A percentile compares a stretch with the other conserved stretches of the same genome.
Evolutionary conservation across 1,140 invertebrate species (phyloP).

Genomic region (Eueides isabella): DNA sequence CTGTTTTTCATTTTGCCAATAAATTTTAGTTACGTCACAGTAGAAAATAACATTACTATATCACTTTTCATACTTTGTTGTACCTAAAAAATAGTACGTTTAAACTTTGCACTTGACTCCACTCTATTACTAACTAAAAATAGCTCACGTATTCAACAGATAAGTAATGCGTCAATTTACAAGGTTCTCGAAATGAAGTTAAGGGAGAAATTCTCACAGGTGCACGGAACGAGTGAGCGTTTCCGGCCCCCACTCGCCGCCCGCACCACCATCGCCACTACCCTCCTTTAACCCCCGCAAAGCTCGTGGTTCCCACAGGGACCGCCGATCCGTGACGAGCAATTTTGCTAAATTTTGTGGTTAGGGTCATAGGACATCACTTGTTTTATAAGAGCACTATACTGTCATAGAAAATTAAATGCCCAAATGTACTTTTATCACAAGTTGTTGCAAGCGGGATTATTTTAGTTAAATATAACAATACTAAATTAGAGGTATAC

Average conservation of each 20-base stretch:
- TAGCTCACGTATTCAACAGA: slow-evolving; percentile 46
- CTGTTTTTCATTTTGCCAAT: slow-evolving; percentile 78
- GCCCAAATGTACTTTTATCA: background rate
- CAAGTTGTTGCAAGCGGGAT: too few species aligned
- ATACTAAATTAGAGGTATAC: too few species aligned
- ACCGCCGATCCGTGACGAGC: slow-evolving; percentile 59
- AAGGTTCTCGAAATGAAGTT: slow-evolving; percentile 46
- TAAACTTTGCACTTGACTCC: slow-evolving; percentile 27
- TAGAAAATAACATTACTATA: slow-evolving; percentile 53
- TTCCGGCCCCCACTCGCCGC: slow-evolving; percentile 70
- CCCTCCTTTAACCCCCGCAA: slow-evolving; percentile 49
- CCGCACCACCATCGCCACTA: slow-evolving; percentile 44
- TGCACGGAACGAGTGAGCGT: slow-evolving; percentile 65
- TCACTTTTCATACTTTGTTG: slow-evolving; percentile 61
- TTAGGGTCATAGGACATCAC: slow-evolving; percentile 44
- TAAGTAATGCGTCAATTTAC: slow-evolving; percentile 50
- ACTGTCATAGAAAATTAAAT: background rate
- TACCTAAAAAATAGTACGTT: slow-evolving; percentile 35
- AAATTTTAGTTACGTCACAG: slow-evolving; percentile 63
- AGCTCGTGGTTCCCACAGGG: slow-evolving; percentile 65
- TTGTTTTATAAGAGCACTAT: background rate
- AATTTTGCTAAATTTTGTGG: slow-evolving; percentile 71
- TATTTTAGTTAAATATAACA: too few species aligned
- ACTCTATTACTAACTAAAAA: slow-evolving; percentile 5
- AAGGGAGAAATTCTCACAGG: slow-evolving; percentile 68